These are phyloP conservation scores for Zapornia atra DNA, from an alignment of 2,113 vertebrate species.

Conservation along the genomic window DNA sequence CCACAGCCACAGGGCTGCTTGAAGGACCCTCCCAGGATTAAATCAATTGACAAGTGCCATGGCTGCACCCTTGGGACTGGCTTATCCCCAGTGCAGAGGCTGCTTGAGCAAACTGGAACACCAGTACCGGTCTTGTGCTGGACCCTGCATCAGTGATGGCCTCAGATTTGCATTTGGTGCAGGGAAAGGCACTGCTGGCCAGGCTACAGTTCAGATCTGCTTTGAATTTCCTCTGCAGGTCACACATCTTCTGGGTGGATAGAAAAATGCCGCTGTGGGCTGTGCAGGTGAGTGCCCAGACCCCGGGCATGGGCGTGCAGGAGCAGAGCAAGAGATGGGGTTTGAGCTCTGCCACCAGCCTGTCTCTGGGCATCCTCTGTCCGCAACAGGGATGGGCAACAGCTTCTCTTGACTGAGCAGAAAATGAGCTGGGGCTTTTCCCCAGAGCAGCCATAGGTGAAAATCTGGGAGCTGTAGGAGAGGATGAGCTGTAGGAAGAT, in stretches of 20 bases:
- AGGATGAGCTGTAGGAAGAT: background rate
- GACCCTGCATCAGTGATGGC: accelerated
- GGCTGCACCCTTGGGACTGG: background rate
- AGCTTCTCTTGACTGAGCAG: background rate
- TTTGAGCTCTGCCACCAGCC: background rate
- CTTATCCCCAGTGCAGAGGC: background rate
- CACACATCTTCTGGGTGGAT: slow-evolving; percentile 89
- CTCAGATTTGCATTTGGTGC: accelerated
- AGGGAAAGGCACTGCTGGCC: accelerated
- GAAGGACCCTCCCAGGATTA: background rate
- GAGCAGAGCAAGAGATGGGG: background rate
- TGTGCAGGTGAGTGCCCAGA: slow-evolving; percentile 84
- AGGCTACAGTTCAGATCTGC: accelerated
- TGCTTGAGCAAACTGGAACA: background rate
- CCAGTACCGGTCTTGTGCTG: background rate
- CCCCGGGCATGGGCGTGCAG: accelerated
- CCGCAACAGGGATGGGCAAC: accelerated
- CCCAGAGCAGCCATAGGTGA: background rate
- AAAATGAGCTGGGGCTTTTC: background rate
- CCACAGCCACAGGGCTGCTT: accelerated
- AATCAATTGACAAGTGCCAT: background rate
- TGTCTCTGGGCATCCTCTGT: background rate
- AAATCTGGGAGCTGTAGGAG: background rate
- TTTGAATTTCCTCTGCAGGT: slow-evolving; percentile 60
- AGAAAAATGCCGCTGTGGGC: slow-evolving; percentile 90